Conservation (phyloP, 2,797 vertebrate genomes). For the Malacoraja senta region DNA sequence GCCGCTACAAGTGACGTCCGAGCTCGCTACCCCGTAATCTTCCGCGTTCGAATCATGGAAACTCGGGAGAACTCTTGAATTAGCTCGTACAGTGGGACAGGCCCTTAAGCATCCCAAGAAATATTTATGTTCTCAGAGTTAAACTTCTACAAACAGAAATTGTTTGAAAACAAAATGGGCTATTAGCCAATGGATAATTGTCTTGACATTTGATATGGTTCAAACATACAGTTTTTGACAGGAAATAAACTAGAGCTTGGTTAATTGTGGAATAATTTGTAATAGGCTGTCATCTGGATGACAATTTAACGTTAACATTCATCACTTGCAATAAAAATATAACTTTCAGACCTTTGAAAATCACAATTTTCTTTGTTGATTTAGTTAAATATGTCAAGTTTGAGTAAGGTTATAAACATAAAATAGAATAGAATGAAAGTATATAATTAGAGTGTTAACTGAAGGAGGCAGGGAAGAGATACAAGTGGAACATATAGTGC, state of each 20-base stretch:
- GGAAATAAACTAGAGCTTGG: not conserved
- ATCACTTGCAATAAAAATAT: not conserved
- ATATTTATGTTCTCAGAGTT: no score
- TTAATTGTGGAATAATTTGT: not conserved
- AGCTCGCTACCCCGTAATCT: no score
- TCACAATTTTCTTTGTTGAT: not conserved
- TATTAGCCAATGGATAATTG: not conserved
- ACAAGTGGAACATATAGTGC: not conserved
- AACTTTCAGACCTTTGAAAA: not conserved
- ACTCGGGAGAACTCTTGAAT: no score
- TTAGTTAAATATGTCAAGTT: not conserved
- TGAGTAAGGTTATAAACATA: not conserved
- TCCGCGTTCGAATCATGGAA: no score
- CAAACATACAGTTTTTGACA: not conserved
- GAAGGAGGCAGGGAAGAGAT: not conserved
- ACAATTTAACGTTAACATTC: not conserved
- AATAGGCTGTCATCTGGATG: not conserved
- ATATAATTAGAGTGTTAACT: not conserved
- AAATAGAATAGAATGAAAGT: not conserved
- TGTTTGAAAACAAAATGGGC: not conserved
- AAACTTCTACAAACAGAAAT: not conserved
- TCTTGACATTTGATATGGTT: not conserved
- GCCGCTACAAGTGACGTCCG: no score
- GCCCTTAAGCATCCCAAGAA: no score
- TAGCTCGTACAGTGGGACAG: no score